A percentile compares a stretch with the other conserved stretches of the same genome.
Evolutionary conservation across 2,797 vertebrate species (phyloP).

Genomic region (Monodelphis domestica): DNA sequence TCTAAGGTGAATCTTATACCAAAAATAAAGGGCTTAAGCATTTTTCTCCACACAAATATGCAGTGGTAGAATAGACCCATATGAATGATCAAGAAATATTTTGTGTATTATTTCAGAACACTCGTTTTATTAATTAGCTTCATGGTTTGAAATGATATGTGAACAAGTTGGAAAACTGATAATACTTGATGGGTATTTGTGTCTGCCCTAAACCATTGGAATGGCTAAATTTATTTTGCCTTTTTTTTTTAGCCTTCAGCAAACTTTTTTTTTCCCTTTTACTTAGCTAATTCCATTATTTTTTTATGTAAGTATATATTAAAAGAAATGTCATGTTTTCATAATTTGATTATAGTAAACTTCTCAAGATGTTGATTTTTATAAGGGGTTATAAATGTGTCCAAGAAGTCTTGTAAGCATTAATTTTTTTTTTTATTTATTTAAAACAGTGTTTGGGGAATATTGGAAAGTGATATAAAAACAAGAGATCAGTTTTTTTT

Average conservation of each 20-base stretch:
- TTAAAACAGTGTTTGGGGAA: conserved; percentile 39
- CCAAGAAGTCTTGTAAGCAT: conserved; percentile 43
- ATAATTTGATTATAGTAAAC: conserved; percentile 47
- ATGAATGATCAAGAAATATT: conserved; percentile 12
- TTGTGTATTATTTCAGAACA: conserved; percentile 12
- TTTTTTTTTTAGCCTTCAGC: conserved; percentile 42
- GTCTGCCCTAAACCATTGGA: conserved; percentile 13
- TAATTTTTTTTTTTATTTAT: conserved; percentile 67
- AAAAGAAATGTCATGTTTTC: conserved; percentile 56
- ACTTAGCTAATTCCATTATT: conserved; percentile 35
- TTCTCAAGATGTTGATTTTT: conserved; percentile 62
- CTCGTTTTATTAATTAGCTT: conserved; percentile 16
- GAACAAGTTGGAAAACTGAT: conserved; percentile 27
- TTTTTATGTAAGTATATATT: conserved; percentile 50
- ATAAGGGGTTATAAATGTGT: conserved; percentile 45
- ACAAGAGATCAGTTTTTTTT: conserved; percentile 39
- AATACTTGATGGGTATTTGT: conserved; percentile 34
- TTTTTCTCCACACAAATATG: not conserved
- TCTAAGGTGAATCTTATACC: not conserved
- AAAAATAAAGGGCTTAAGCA: not conserved
- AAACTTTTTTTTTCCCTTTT: conserved; percentile 20
- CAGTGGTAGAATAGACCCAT: not conserved
- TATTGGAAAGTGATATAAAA: conserved; percentile 27
- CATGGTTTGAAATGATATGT: conserved; percentile 14
- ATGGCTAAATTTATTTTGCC: conserved; percentile 30